Evolutionary conservation across 2,888 invertebrate genomes (phyloP).

Genomic region (Megaustenia siamemsis): DNA sequence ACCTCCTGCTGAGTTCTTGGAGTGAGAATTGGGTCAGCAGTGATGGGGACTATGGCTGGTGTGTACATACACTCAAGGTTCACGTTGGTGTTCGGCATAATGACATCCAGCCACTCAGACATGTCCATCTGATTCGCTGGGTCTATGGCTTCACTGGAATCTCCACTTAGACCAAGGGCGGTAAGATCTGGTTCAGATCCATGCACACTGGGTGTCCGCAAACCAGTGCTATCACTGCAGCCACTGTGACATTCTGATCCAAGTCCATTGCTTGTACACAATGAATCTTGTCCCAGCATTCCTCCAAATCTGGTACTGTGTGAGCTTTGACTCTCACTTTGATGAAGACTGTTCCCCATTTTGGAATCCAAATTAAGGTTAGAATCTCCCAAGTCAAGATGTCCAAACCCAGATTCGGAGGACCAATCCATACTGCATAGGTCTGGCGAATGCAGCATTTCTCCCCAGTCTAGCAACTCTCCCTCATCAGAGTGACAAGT

Average conservation of each 20-base stretch:
- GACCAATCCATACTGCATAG: constrained; percentile 75
- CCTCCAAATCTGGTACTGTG: neutral
- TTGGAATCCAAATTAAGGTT: constrained; percentile 54
- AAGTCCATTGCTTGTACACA: neutral
- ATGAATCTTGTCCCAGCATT: constrained; percentile 34
- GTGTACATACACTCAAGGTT: constrained; percentile 53
- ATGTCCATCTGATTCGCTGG: constrained; percentile 87
- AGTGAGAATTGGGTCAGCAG: constrained; percentile 88
- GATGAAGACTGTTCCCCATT: constrained; percentile 18
- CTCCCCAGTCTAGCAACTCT: constrained; percentile 72
- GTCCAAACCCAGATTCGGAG: constrained; percentile 68
- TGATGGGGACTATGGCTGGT: constrained; percentile 66
- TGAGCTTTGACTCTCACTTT: neutral
- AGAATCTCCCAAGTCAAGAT: constrained; percentile 68
- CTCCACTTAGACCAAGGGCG: constrained; percentile 68
- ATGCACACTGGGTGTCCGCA: constrained; percentile 63
- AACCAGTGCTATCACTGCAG: constrained; percentile 16
- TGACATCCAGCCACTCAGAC: constrained; percentile 86
- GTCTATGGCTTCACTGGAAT: constrained; percentile 61
- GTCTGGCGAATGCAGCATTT: constrained; percentile 67
- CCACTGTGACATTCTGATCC: constrained; percentile 7
- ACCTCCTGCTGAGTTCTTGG: constrained; percentile 85
- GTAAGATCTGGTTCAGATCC: constrained; percentile 74
- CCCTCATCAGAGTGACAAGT: constrained; percentile 30
- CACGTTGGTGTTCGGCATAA: constrained; percentile 81